Conservation (phyloP, 2,113 vertebrate species). For the Oostethus manadensis region DNA sequence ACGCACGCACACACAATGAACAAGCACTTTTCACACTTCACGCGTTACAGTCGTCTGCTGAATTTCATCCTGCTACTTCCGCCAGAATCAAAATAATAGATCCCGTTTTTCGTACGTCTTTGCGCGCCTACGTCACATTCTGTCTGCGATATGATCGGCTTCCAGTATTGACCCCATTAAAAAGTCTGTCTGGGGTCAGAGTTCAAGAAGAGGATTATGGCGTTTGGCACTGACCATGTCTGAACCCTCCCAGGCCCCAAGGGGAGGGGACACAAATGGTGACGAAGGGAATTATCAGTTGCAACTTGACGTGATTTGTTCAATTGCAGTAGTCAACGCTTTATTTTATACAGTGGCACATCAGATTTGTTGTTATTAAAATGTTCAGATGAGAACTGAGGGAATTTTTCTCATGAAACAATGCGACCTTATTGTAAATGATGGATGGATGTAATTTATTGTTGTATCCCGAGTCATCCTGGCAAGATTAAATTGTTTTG, state of each 20-base stretch:
- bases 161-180: constrained; percentile 54
- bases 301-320: not conserved
- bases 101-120: constrained; percentile 6
- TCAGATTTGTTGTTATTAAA: no score
- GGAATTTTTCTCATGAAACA: no score
- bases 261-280: constrained; percentile 15
- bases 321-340: not conserved
- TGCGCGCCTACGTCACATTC: constrained; percentile 11
- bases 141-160: constrained; percentile 42
- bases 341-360: no score
- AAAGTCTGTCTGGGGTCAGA: constrained; percentile 37
- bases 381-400: no score
- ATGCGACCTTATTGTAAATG: no score
- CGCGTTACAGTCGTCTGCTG: no score
- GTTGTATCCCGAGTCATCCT: no score
- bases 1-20: constrained; percentile 33
- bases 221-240: constrained; percentile 37
- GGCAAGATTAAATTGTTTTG: no score
- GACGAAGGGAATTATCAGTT: not conserved
- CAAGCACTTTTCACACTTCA: constrained; percentile 3
- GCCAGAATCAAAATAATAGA: not conserved
- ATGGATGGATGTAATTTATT: no score
- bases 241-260: constrained; percentile 41
- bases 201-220: constrained; percentile 58
- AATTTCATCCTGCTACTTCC: no score